These are phyloP conservation scores for Teleogryllus oceanicus DNA, from an alignment of 2,888 invertebrate species.

Conservation along the genomic window DNA sequence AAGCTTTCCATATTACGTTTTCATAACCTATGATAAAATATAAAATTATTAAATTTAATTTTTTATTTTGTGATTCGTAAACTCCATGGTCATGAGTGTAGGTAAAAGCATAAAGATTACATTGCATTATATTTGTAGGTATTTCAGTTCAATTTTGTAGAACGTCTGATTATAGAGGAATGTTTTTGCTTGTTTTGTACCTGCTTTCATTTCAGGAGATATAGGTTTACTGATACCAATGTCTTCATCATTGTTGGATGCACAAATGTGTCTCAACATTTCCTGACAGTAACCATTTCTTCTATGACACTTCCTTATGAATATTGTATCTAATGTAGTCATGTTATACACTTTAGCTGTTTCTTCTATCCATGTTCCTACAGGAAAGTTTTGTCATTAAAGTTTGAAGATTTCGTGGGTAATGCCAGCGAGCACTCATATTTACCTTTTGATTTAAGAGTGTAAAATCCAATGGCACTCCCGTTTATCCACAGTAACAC, in stretches of 20 bases:
- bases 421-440: too few species aligned
- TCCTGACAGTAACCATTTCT: conserved; percentile 44
- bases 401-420: neutral
- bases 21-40: too few species aligned
- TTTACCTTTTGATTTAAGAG: conserved; percentile 46
- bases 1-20: too few species aligned
- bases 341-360: conserved; percentile 43
- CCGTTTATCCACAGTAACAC: conserved; percentile 32
- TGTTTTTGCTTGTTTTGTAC: conserved; percentile 38
- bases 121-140: too few species aligned
- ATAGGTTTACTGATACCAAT: conserved; percentile 48
- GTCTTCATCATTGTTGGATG: conserved; percentile 43
- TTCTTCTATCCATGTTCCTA: conserved; percentile 43
- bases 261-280: conserved; percentile 44
- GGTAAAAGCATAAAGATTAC: too few species aligned
- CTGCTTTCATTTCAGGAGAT: conserved; percentile 46
- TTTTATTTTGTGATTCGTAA: too few species aligned
- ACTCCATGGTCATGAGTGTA: too few species aligned
- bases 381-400: neutral
- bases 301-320: conserved; percentile 44
- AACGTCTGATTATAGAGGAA: too few species aligned
- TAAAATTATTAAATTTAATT: too few species aligned
- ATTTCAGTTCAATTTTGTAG: too few species aligned
- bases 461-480: conserved; percentile 42
- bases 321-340: conserved; percentile 47